Percentiles rank a stretch among this genome's conserved stretches.
Evolutionary conservation across 2,888 invertebrate species (phyloP).

Genomic region (Eilema caniola): DNA sequence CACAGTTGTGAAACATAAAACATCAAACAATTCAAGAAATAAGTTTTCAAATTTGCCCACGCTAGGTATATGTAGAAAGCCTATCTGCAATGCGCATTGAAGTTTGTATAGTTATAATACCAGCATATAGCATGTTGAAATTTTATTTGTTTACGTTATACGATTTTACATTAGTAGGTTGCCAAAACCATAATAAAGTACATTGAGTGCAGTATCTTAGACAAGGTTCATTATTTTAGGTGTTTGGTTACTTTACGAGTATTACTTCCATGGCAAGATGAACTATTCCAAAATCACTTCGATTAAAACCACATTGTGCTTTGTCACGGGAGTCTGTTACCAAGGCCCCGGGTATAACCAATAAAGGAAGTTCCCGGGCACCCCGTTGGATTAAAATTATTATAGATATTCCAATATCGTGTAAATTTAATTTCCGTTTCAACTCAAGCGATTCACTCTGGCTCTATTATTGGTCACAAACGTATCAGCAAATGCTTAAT

Average conservation of each 20-base stretch:
- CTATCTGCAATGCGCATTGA: not conserved
- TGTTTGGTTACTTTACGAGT: not conserved
- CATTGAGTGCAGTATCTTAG: not conserved
- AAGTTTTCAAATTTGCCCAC: not conserved
- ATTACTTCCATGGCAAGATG: not conserved
- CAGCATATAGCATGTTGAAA: too few species aligned
- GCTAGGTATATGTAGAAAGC: not conserved
- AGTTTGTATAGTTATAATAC: too few species aligned
- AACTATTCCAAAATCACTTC: not conserved
- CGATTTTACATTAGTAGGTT: too few species aligned
- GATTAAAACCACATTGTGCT: slow-evolving; percentile 4
- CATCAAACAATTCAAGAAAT: not conserved
- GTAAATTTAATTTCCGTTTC: slow-evolving; percentile 1
- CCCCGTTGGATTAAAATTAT: slow-evolving; percentile 3
- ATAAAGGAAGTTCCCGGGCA: not conserved
- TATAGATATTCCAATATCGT: not conserved
- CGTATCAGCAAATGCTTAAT: not conserved
- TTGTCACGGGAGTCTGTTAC: slow-evolving; percentile 4
- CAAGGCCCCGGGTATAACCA: not conserved
- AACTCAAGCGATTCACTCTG: not conserved
- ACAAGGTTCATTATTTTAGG: not conserved
- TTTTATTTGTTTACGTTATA: too few species aligned
- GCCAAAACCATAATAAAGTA: too few species aligned
- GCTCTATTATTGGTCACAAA: not conserved
- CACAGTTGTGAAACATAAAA: not conserved